Evolutionary conservation across 2,888 invertebrate genomes (phyloP).

Genomic region (Atrina japonica): DNA sequence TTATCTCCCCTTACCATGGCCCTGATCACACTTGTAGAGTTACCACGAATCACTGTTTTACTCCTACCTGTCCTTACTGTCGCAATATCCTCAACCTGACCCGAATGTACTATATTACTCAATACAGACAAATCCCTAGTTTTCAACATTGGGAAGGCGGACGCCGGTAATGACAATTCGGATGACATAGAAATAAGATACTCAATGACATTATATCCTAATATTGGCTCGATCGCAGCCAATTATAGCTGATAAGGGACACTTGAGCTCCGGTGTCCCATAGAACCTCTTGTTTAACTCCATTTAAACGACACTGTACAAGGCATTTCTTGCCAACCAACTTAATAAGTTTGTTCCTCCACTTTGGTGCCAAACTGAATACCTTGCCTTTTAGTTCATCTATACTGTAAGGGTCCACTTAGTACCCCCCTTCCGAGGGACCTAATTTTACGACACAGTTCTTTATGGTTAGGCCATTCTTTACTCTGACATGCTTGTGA

Average conservation of each 20-base stretch:
- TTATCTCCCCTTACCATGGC: no score
- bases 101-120: no score
- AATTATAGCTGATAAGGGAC: constrained; percentile 22
- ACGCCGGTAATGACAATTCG: no score
- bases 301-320: neutral
- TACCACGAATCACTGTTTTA: no score
- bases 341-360: constrained; percentile 2
- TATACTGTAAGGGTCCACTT: no score
- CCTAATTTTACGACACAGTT: neutral
- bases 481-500: constrained; percentile 1
- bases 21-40: no score
- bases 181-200: no score
- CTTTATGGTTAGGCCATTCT: neutral
- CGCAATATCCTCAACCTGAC: neutral
- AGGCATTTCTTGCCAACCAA: constrained; percentile 20
- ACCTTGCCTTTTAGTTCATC: neutral
- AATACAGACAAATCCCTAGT: no score
- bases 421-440: no score
- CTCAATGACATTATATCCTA: constrained; percentile 10
- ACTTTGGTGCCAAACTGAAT: neutral
- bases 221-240: neutral
- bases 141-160: no score
- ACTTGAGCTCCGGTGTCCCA: constrained; percentile 40
- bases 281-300: neutral
- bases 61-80: neutral